phyloP scores from a whole-genome alignment of 2,113 vertebrate genomes.

The Macrotus californicus region DNA sequence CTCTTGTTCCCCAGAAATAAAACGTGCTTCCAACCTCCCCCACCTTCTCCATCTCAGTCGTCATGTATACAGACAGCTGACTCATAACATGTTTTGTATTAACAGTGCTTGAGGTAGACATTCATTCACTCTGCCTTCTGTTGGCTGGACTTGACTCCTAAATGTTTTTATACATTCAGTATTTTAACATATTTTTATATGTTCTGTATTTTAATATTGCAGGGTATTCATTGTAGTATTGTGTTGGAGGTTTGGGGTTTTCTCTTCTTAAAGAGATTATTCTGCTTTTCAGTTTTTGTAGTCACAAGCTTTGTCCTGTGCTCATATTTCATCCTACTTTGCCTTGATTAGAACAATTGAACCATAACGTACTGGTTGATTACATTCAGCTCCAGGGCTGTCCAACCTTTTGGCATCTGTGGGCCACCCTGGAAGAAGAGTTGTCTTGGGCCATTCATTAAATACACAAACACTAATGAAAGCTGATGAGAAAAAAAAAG shows the following conservation, averaged over 20 bases:
- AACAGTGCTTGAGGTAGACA: neutral
- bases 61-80: neutral
- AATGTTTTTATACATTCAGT: neutral
- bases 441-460: no score
- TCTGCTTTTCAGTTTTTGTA: conserved; percentile 24
- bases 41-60: neutral
- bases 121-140: neutral
- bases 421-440: no score
- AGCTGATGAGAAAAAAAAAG: no score
- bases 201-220: conserved; percentile 24
- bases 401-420: no score
- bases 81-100: neutral
- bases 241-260: neutral
- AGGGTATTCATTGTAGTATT: conserved; percentile 8
- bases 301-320: neutral
- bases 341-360: conserved; percentile 40
- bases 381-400: neutral
- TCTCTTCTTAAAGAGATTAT: neutral
- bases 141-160: neutral
- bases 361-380: neutral
- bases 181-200: conserved; percentile 35
- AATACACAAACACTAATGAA: no score
- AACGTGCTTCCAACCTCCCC: neutral
- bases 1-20: neutral
- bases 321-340: neutral